A percentile compares a stretch with the other conserved stretches of the same genome.
phyloP scores from a whole-genome alignment of 2,888 invertebrate genomes.

The Campaea margaritaria region DNA sequence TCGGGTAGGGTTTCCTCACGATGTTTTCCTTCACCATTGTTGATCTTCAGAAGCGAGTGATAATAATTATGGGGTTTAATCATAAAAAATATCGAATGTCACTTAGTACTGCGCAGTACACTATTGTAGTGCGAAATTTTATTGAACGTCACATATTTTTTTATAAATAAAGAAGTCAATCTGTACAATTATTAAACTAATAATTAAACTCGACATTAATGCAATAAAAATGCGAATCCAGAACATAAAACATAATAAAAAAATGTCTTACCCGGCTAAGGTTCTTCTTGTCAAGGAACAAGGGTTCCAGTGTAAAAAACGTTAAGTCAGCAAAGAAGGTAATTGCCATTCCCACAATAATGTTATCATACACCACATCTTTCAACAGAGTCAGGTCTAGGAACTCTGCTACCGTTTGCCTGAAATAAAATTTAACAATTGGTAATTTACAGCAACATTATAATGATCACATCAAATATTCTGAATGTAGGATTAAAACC shows the following conservation, averaged over 20 bases:
- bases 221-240: too few species aligned
- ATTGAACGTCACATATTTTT: too few species aligned
- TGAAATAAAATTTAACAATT: slow-evolving; percentile 49
- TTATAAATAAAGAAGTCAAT: too few species aligned
- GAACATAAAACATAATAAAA: slow-evolving; percentile 3
- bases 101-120: too few species aligned
- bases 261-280: slow-evolving; percentile 71
- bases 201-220: too few species aligned
- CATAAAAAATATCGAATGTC: too few species aligned
- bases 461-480: neutral
- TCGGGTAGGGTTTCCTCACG: too few species aligned
- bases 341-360: slow-evolving; percentile 88
- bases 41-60: too few species aligned
- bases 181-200: too few species aligned
- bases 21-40: too few species aligned
- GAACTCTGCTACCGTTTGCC: slow-evolving; percentile 85
- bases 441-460: neutral
- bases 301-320: slow-evolving; percentile 89
- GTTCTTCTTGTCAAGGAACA: slow-evolving; percentile 84
- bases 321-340: slow-evolving; percentile 89
- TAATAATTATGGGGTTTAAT: too few species aligned
- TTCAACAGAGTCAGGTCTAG: slow-evolving; percentile 87
- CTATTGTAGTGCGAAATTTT: too few species aligned
- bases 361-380: slow-evolving; percentile 87
- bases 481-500: neutral